Percentiles rank a stretch among this genome's conserved stretches.
Evolutionary conservation across 2,113 vertebrate genomes (phyloP).

Genomic region (Gobiocypris rarus): DNA sequence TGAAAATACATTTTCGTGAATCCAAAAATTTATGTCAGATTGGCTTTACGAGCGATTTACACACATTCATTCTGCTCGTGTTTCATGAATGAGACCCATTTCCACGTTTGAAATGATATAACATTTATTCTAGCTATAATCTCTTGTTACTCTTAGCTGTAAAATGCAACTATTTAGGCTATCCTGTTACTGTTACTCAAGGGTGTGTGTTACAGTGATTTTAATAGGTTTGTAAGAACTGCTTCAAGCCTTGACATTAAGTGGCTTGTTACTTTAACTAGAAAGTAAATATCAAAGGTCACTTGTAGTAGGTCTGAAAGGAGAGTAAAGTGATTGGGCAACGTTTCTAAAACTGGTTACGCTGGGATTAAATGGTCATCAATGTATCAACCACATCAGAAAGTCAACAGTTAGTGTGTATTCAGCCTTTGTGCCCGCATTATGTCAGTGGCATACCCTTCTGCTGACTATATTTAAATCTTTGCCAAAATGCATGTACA

Average conservation of each 20-base stretch:
- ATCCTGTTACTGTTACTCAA: background rate
- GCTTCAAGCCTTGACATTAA: background rate
- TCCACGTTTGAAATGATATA: background rate
- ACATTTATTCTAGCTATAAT: background rate
- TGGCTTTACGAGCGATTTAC: no score
- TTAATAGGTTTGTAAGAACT: background rate
- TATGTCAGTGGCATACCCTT: background rate
- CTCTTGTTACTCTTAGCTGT: background rate
- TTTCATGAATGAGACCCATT: no score
- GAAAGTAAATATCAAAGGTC: background rate
- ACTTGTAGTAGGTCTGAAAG: background rate
- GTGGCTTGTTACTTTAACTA: background rate
- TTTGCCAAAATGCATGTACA: background rate
- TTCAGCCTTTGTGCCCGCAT: background rate
- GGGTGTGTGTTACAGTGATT: background rate
- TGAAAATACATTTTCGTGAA: no score
- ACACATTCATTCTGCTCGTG: no score
- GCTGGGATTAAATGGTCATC: background rate
- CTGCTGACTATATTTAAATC: conserved; percentile 3
- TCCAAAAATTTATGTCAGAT: no score
- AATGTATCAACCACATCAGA: background rate
- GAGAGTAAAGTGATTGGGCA: background rate
- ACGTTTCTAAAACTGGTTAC: background rate
- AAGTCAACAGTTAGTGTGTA: background rate
- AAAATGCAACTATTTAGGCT: background rate